Conservation (phyloP, 2,797 vertebrate species). For the Thripadectes ignobilis region DNA sequence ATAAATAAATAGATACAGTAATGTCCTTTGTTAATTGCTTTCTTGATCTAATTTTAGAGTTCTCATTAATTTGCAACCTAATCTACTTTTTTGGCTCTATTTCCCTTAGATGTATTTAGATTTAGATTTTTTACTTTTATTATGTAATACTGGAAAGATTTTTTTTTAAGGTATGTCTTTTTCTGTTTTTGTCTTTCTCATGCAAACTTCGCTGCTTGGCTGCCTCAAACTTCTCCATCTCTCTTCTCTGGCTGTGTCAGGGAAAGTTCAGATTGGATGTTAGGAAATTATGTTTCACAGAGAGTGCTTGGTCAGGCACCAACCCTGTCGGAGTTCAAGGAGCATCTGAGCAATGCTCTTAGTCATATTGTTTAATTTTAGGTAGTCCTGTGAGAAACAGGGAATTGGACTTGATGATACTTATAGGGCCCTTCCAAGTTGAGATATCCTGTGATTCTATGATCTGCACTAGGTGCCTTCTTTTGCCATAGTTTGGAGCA, state of each 20-base stretch:
- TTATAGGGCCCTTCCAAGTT: background rate
- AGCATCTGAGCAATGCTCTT: background rate
- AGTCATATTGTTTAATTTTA: background rate
- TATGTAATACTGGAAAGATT: background rate
- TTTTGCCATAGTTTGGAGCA: background rate
- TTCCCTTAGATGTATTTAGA: background rate
- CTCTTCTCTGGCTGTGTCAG: background rate
- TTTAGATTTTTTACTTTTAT: background rate
- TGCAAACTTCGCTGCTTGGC: background rate
- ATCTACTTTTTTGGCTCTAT: background rate
- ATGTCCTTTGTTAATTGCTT: background rate
- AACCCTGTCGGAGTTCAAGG: background rate
- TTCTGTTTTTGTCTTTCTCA: background rate
- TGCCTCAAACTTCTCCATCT: background rate
- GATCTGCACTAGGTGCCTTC: background rate
- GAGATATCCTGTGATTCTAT: background rate
- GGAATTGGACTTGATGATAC: background rate
- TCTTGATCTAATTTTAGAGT: background rate
- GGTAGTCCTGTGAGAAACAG: background rate
- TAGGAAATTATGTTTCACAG: background rate
- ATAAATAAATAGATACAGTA: background rate
- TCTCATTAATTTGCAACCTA: background rate
- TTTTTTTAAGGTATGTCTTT: background rate
- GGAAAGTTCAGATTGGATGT: background rate
- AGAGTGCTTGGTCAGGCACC: background rate